phyloP scores from a whole-genome alignment of 2,113 vertebrate genomes.

The Diadophis punctatus region DNA sequence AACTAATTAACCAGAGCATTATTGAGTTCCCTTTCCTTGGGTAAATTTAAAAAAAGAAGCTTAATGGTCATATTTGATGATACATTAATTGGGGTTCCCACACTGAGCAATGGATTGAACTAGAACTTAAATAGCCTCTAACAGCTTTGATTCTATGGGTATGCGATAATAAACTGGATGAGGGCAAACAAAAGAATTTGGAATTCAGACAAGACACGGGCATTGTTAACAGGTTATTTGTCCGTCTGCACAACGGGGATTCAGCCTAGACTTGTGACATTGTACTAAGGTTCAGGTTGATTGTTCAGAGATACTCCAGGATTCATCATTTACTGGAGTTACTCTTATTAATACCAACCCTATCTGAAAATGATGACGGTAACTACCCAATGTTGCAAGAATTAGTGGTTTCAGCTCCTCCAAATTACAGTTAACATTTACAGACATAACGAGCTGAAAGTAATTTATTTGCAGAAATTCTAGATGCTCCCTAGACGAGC shows the following conservation, averaged over 20 bases:
- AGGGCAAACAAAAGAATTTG: not conserved
- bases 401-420: no score
- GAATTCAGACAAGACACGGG: not conserved
- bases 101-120: not conserved
- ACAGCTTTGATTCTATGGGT: not conserved
- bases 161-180: not conserved
- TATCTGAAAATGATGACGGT: no score
- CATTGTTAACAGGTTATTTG: not conserved
- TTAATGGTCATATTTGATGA: not conserved
- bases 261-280: not conserved
- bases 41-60: not conserved
- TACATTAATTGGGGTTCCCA: not conserved
- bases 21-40: not conserved
- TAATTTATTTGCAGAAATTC: conserved; percentile 10
- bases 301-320: no score
- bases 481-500: not conserved
- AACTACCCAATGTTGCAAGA: no score
- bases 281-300: no score
- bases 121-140: not conserved
- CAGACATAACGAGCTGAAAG: not conserved
- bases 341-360: no score
- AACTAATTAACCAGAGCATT: not conserved
- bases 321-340: no score
- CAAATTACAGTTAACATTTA: no score
- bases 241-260: not conserved